Base-by-base conservation (phyloP, 2,113 vertebrate species). In the Sclerurus mexicanus region DNA sequence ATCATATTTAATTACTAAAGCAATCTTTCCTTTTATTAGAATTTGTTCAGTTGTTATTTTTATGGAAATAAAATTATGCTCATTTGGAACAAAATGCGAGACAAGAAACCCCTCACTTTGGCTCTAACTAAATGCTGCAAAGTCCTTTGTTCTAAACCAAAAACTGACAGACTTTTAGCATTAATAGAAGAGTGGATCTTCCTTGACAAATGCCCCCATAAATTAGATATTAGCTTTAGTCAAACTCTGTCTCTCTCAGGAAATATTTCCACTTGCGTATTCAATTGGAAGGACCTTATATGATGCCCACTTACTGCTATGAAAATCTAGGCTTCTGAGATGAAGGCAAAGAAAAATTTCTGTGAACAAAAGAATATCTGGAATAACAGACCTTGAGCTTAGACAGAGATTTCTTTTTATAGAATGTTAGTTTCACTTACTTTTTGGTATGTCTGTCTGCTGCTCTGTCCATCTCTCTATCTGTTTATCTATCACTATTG, bases 171-270 rank as follows among this genome's bases (percentile, higher is more conserved):
- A 94, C 21, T 25, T 97, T 82, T 46, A 77, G 67, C 94, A 91
- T 85, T 82, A 93, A 91, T 85, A 94, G 85, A 95, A 82, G 75
- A 96, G 85, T 95, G 84, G 87, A 88, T 97, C 93, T 97, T 96
- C 92, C 77, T 90, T 98, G 96, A 97, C 87, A 98, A 97, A 97
- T 96, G 87, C 72, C 73, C 79, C 93, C 81, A 97, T 98, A 98
- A 97, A 98, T 97, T 97, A 95, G 94, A 97, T 96, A 97, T 97
- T 96, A 97, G 89, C 90, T 92, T 92, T 96, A 97, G 94, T 96
- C 93, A 96, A 96, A 95, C 95, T 93, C 72, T 96, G 73, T 94
- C 93, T 94, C 95, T 96, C 96, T 96, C 85, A 92, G 96, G 85
- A 97, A 98, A 97, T 94, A 93, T 93, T 97, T 96, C 84, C 94